Conservation (phyloP, 2,888 invertebrate genomes). For the Tetragnatha montana region DNA sequence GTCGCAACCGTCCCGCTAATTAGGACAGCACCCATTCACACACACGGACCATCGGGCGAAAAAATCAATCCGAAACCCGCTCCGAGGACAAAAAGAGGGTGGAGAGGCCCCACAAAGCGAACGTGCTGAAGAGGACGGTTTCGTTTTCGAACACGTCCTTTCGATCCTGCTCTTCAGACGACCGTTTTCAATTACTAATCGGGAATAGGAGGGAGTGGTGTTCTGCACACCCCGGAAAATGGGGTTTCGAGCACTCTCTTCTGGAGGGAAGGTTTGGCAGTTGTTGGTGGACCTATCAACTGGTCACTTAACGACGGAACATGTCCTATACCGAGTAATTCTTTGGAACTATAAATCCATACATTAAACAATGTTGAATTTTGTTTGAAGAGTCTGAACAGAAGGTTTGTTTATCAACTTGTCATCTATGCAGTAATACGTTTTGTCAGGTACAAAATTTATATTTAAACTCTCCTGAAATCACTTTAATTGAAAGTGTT, state of each 20-base stretch:
- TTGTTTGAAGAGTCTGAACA: too few relatives aligned
- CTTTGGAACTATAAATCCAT: too few relatives aligned
- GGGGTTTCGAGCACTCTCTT: not conserved
- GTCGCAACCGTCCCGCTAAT: too few relatives aligned
- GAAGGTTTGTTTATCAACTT: too few relatives aligned
- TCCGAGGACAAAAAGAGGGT: not conserved
- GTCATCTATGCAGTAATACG: too few relatives aligned
- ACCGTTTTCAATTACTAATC: not conserved
- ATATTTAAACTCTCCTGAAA: too few relatives aligned
- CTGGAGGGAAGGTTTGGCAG: not conserved
- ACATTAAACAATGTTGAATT: too few relatives aligned
- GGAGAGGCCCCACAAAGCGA: conserved; percentile 42
- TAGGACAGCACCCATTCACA: too few relatives aligned
- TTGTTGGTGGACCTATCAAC: not conserved
- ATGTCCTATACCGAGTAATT: too few relatives aligned
- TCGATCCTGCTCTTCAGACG: not conserved
- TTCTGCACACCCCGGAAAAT: too few relatives aligned
- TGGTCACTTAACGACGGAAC: not conserved
- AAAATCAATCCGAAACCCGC: conserved; percentile 25
- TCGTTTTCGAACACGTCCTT: conserved; percentile 55
- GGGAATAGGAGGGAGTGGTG: not conserved
- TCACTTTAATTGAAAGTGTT: too few relatives aligned
- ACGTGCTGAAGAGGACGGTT: conserved; percentile 65
- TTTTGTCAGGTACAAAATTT: too few relatives aligned
- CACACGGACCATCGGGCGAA: not conserved